Percentiles rank a stretch among this genome's conserved stretches.
These are phyloP conservation scores for Rhynchophorus ferrugineus DNA, from an alignment of 1,140 invertebrate genomes.

Conservation along the genomic window DNA sequence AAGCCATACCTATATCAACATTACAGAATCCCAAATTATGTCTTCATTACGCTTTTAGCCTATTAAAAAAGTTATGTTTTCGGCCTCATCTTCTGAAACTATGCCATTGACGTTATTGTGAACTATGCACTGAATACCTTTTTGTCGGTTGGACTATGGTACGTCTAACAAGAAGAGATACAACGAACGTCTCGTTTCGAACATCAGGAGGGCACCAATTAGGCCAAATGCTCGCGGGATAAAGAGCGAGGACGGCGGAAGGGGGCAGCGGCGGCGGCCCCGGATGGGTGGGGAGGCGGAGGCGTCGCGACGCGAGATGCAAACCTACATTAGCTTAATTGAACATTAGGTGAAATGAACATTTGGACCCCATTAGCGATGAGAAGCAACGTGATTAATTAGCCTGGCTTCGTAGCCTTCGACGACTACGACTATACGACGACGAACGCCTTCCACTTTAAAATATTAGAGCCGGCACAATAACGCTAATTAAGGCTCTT, in stretches of 20 bases:
- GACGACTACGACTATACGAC: neutral
- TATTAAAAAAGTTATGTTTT: too few relatives aligned
- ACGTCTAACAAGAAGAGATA: too few relatives aligned
- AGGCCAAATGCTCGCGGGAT: neutral
- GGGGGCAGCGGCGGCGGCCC: neutral
- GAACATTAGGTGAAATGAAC: constrained; percentile 43
- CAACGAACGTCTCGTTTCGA: too few relatives aligned
- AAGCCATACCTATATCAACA: too few relatives aligned
- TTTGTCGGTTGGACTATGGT: too few relatives aligned
- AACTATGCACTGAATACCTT: too few relatives aligned
- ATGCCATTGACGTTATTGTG: too few relatives aligned
- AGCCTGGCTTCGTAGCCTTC: constrained; percentile 23
- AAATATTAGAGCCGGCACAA: neutral
- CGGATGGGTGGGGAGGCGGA: constrained; percentile 28
- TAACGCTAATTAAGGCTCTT: neutral
- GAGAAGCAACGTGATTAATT: constrained; percentile 38
- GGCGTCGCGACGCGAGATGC: constrained; percentile 36
- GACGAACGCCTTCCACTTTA: constrained; percentile 2
- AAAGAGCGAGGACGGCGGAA: neutral
- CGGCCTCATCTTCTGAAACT: too few relatives aligned
- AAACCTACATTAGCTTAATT: constrained; percentile 42
- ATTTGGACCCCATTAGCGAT: constrained; percentile 41
- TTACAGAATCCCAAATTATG: too few relatives aligned
- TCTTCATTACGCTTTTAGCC: too few relatives aligned
- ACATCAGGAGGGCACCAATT: neutral